Evolutionary conservation across 2,113 vertebrate species (phyloP), one percentile per base, ranked within the genome.

Genomic region (Burhinus bistriatus): DNA sequence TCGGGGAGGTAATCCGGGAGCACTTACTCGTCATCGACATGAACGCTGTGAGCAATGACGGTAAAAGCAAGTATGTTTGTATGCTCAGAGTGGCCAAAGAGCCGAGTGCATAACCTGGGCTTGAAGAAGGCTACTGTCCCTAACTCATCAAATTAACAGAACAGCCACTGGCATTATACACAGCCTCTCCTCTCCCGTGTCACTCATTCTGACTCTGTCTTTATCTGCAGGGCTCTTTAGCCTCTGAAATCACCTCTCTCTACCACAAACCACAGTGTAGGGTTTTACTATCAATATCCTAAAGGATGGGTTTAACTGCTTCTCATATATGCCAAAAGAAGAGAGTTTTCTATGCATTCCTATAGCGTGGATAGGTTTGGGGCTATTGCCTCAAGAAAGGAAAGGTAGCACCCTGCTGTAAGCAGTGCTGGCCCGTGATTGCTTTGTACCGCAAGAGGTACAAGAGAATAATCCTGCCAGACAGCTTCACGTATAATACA

Each of bases 81-180:
- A 8, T 11, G 36, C 45, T 69, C 15, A 47, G 27, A 34, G 51
- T 1, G 11, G 86, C 30, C 69, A 21, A 14, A 73, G 69, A 21
- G 29, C 32, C 9, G 52, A 87, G 57, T 0, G 4, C 9, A 4
- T 1, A 78, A 6, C 42, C 64, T 11, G 52, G 52, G 44, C 70
- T 87, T 4, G 2, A 20, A 18, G 58, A 72, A 29, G 25, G 38
- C 38, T 49, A 6, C 47, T 59, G 38, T 13, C 76, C 58, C 52
- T 7, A 10, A 26, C 40, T 22, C 23, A 5, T 25, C 55, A 42
- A n/a, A 55, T 30, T 25, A 54, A 54, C 68, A 17, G 23, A 5
- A 12, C 1, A 10, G 78, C 49, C 59, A 38, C 64, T 2, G 26
- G 61, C 42, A 11, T 12, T 13, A 34, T 3, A 4, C 0, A 3